These are phyloP conservation scores for Gasterosteus aculeatus DNA, from an alignment of 2,113 vertebrate genomes.

Conservation along the genomic window DNA sequence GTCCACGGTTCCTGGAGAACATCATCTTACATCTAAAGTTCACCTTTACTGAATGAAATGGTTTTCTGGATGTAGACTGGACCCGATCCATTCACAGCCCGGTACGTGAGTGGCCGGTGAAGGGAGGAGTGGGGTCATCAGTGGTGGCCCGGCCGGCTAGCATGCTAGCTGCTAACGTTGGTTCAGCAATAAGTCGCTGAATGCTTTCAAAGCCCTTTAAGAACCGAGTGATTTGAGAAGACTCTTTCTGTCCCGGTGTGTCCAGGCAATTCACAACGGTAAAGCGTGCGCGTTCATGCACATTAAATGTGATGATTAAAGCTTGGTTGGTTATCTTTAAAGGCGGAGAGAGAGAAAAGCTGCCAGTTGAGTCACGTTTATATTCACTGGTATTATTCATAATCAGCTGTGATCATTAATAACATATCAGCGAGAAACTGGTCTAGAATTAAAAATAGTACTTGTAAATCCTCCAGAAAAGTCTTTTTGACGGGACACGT, in stretches of 20 bases:
- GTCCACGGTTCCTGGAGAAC: neutral
- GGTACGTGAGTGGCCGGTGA: no score
- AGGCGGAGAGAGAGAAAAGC: neutral
- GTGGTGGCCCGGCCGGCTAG: no score
- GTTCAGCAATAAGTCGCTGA: neutral
- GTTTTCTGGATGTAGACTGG: no score
- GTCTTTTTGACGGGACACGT: neutral
- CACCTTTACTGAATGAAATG: no score
- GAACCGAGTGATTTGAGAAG: neutral
- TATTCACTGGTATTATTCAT: neutral
- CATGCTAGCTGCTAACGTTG: no score
- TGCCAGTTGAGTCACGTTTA: neutral
- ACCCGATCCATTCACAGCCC: no score
- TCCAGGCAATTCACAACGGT: neutral
- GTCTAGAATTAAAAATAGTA: neutral
- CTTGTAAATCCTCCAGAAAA: neutral
- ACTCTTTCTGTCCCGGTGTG: no score
- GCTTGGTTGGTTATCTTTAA: neutral
- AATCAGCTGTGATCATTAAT: conserved; percentile 22
- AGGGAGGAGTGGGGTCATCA: no score
- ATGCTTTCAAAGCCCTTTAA: neutral
- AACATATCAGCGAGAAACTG: neutral
- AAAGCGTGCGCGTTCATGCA: no score
- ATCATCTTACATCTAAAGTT: no score
- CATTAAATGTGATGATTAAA: neutral